These are phyloP conservation scores for Rhineura floridana DNA, from an alignment of 2,113 vertebrate species.

Conservation along the genomic window DNA sequence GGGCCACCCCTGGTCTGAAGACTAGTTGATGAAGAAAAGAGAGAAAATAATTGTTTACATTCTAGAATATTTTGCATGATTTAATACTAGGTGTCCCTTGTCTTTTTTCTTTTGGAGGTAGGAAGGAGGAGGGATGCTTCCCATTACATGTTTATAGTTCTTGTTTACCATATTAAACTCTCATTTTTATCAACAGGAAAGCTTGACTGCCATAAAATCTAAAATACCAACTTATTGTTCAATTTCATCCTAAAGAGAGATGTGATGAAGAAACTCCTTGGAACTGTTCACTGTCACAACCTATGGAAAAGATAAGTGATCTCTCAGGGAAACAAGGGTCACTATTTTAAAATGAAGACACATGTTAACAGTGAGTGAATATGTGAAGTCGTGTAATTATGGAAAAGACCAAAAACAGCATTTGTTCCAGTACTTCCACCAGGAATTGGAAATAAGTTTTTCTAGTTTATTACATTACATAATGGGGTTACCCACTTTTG, in stretches of 20 bases:
- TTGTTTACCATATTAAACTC: constrained; percentile 25
- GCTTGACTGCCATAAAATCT: constrained; percentile 78
- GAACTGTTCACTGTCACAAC: background rate
- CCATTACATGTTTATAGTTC: background rate
- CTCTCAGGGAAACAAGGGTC: background rate
- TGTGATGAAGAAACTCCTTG: background rate
- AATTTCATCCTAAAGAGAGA: constrained; percentile 68
- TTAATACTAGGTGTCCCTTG: background rate
- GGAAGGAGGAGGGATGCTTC: no score
- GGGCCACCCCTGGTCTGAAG: no score
- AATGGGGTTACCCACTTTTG: background rate
- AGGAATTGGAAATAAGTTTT: constrained; percentile 5
- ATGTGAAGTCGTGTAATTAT: constrained; percentile 31
- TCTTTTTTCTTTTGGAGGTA: background rate
- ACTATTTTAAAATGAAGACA: background rate
- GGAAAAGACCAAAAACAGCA: background rate
- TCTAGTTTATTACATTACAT: background rate
- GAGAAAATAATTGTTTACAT: no score
- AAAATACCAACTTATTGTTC: constrained; percentile 84
- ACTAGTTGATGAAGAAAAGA: no score
- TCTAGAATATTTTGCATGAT: background rate
- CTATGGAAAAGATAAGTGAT: background rate
- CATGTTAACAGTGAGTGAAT: constrained; percentile 5
- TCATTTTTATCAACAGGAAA: constrained; percentile 68
- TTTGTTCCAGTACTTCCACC: background rate